Percentiles rank a stretch among this genome's conserved stretches.
These are phyloP conservation scores for Muscina levida DNA, from an alignment of 2,888 invertebrate species.

Conservation along the genomic window DNA sequence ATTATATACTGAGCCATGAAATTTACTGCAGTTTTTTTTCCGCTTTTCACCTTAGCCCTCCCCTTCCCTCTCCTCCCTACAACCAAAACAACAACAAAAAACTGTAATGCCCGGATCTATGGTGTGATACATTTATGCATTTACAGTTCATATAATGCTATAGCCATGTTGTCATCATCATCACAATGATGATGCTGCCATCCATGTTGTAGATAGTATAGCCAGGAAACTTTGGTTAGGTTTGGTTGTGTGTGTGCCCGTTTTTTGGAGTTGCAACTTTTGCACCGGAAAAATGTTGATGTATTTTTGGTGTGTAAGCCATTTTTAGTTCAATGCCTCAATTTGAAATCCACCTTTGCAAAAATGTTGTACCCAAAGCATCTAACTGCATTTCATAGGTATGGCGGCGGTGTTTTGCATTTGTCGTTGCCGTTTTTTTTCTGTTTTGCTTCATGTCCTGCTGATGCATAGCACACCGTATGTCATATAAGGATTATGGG, in stretches of 20 bases:
- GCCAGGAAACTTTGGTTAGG: not conserved
- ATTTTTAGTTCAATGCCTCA: slow-evolving; percentile 33
- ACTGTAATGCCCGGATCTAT: slow-evolving; percentile 13
- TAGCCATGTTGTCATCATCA: slow-evolving; percentile 39
- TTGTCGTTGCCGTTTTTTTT: no score
- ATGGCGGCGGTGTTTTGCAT: slow-evolving; percentile 3
- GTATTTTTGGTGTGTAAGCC: slow-evolving; percentile 8
- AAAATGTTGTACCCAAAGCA: slow-evolving; percentile 2
- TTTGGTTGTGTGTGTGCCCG: not conserved
- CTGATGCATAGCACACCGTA: slow-evolving; percentile 1
- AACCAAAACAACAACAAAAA: no score
- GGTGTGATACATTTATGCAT: slow-evolving; percentile 43
- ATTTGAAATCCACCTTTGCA: slow-evolving; percentile 5
- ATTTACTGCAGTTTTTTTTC: not conserved
- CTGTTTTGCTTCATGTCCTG: not conserved
- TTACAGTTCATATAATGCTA: slow-evolving; percentile 38
- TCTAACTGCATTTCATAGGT: slow-evolving; percentile 33
- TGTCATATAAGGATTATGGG: slow-evolving; percentile 26
- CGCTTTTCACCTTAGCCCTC: not conserved
- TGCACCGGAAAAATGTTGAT: not conserved
- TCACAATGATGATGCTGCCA: not conserved
- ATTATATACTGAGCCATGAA: not conserved
- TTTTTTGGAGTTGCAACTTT: not conserved
- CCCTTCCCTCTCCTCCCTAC: no score
- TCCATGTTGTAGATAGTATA: not conserved